phyloP scores from a whole-genome alignment of 2,888 invertebrate species.

The Drosophila pseudotalamancana region DNA sequence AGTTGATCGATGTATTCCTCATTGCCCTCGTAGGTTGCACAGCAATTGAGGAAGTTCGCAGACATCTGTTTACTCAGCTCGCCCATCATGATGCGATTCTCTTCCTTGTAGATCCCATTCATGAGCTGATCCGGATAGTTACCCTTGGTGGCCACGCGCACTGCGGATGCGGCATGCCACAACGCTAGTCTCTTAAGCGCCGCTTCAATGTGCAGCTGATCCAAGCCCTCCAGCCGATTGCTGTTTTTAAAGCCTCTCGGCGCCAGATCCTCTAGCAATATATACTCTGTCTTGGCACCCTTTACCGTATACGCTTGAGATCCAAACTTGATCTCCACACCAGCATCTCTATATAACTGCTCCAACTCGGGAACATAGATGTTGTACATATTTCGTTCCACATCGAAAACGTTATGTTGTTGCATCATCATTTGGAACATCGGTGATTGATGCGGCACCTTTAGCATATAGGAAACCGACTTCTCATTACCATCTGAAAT shows the following conservation, averaged over 20 bases:
- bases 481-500: conserved; percentile 43
- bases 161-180: conserved; percentile 80
- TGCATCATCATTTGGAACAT: conserved; percentile 37
- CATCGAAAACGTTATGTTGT: conserved; percentile 58
- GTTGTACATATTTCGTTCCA: conserved; percentile 74
- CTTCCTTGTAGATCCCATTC: conserved; percentile 35
- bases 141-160: conserved; percentile 55
- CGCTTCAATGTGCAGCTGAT: conserved; percentile 66
- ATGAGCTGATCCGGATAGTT: conserved; percentile 37
- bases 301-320: conserved; percentile 63
- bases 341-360: conserved; percentile 63
- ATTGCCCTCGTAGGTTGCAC: conserved; percentile 43
- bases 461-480: conserved; percentile 61
- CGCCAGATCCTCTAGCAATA: conserved; percentile 75
- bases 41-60: conserved; percentile 31
- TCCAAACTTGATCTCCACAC: conserved; percentile 63
- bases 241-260: conserved; percentile 64
- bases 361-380: conserved; percentile 75
- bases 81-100: conserved; percentile 19
- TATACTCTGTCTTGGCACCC: conserved; percentile 31
- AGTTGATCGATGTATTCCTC: conserved; percentile 59
- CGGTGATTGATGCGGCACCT: conserved; percentile 48
- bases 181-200: conserved; percentile 71
- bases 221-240: conserved; percentile 72
- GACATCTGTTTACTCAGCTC: conserved; percentile 28